Conservation (phyloP, 2,888 invertebrate species). For the Tetramorium bicarinatum region DNA sequence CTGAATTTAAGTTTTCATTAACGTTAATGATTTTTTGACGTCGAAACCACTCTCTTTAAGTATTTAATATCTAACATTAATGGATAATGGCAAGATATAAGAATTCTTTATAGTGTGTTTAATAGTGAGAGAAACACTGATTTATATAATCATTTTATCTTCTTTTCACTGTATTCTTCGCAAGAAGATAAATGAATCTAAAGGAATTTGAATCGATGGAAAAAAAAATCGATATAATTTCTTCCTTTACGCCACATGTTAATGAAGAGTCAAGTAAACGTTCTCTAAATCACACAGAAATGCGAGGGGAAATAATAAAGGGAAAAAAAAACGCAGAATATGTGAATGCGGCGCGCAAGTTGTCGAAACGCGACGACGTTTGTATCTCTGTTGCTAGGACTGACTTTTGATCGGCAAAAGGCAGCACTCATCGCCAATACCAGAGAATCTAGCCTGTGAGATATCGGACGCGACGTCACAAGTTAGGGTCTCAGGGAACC, state of each 20-base stretch:
- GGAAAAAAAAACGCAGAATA: constrained; percentile 4
- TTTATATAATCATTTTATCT: not conserved
- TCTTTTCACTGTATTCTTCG: not conserved
- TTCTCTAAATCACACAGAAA: not conserved
- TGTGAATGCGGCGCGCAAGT: constrained; percentile 29
- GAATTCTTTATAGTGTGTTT: not conserved
- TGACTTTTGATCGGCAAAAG: constrained; percentile 85
- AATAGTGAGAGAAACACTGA: not conserved
- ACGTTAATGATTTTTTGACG: not conserved
- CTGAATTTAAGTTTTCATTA: not conserved
- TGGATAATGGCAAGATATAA: not conserved
- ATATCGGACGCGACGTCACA: constrained; percentile 89
- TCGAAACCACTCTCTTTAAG: not conserved
- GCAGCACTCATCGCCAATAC: constrained; percentile 89
- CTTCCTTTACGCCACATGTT: not conserved
- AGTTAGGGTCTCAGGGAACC: constrained; percentile 93
- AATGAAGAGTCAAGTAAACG: not conserved
- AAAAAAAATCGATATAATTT: not conserved
- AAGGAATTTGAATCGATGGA: not conserved
- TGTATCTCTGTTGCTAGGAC: constrained; percentile 78
- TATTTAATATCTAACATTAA: not conserved
- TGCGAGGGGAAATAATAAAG: not conserved
- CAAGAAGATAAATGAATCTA: not conserved
- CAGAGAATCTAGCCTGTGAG: constrained; percentile 92
- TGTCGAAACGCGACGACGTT: constrained; percentile 53